These are phyloP conservation scores for Protula sp. DNA, from an alignment of 2,888 invertebrate species.

Conservation along the genomic window DNA sequence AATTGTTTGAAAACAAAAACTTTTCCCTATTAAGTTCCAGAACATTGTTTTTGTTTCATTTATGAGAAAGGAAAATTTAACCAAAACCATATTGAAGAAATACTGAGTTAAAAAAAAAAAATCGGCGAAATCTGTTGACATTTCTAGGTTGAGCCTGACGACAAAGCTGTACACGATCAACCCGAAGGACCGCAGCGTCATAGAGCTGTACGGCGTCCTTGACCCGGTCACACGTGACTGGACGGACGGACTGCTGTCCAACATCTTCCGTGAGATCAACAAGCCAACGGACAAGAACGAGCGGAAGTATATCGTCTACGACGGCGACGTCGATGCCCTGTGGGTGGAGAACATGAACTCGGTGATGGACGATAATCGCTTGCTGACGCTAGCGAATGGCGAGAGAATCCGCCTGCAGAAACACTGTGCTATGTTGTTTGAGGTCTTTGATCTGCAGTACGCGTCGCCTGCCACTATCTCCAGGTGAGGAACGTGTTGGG, in stretches of 20 bases:
- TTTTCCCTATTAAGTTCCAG: too few relatives aligned
- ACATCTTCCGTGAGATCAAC: slow-evolving; percentile 86
- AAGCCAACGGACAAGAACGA: slow-evolving; percentile 69
- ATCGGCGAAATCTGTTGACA: too few relatives aligned
- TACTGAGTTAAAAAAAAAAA: too few relatives aligned
- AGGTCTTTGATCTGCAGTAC: slow-evolving; percentile 79
- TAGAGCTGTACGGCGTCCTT: slow-evolving; percentile 81
- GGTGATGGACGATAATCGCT: slow-evolving; percentile 88
- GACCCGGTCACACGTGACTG: slow-evolving; percentile 83
- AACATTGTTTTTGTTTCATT: too few relatives aligned
- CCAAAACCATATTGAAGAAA: too few relatives aligned
- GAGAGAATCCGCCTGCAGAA: slow-evolving; percentile 77
- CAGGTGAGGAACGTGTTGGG: not conserved
- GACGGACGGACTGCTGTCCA: slow-evolving; percentile 86
- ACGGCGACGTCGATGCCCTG: slow-evolving; percentile 88
- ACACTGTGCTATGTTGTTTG: slow-evolving; percentile 78
- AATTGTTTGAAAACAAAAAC: too few relatives aligned
- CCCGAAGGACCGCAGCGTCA: slow-evolving; percentile 83
- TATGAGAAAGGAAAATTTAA: too few relatives aligned
- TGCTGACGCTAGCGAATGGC: slow-evolving; percentile 84
- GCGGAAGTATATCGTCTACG: slow-evolving; percentile 78
- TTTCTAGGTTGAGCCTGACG: slow-evolving; percentile 66
- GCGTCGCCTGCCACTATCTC: slow-evolving; percentile 71
- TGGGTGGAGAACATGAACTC: slow-evolving; percentile 98
- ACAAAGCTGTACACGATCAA: slow-evolving; percentile 79